Percentiles rank a stretch among this genome's conserved stretches.
These are phyloP conservation scores for Cyanistes caeruleus DNA, from an alignment of 2,113 vertebrate species.

Conservation along the genomic window DNA sequence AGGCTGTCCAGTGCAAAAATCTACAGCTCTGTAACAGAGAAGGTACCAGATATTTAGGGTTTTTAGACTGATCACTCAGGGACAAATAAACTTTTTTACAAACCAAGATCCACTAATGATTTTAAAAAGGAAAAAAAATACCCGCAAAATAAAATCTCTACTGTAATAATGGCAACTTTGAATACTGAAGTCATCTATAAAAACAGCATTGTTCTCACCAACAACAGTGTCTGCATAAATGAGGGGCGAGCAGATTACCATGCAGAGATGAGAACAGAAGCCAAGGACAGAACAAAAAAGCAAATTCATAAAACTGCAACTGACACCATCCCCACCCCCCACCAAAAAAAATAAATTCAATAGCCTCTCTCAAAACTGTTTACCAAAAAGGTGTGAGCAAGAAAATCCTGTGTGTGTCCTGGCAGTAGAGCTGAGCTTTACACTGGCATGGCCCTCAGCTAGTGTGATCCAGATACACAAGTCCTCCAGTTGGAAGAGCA, in stretches of 20 bases:
- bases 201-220: neutral
- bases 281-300: neutral
- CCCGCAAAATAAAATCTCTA: neutral
- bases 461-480: neutral
- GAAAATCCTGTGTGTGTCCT: neutral
- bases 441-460: neutral
- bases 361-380: neutral
- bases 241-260: neutral
- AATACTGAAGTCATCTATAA: neutral
- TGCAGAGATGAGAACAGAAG: neutral
- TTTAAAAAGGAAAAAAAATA: neutral
- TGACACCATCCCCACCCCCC: fast-evolving
- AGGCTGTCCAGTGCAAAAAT: neutral
- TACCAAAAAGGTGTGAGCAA: neutral
- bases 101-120: neutral
- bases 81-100: neutral
- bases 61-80: neutral
- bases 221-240: neutral
- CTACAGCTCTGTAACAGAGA: neutral
- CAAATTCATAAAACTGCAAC: neutral
- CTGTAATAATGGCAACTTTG: neutral
- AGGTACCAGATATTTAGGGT: neutral
- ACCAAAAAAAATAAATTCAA: neutral
- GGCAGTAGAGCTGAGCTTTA: neutral
- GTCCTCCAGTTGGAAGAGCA: neutral